Evolutionary conservation across 2,888 invertebrate genomes (phyloP).

Genomic region (Pristionchus entomophagus): DNA sequence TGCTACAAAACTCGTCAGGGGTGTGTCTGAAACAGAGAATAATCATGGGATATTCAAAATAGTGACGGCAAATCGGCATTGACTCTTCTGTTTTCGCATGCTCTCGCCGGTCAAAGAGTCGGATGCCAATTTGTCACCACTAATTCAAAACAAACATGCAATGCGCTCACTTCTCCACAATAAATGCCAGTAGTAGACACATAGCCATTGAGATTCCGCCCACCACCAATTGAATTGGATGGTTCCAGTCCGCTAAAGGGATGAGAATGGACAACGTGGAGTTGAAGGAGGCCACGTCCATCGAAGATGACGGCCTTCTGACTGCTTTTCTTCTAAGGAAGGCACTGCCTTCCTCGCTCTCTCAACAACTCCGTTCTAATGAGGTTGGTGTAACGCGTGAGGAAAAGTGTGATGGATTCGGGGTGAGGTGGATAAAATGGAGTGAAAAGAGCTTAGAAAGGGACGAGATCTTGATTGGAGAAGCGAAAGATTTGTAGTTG

Average conservation of each 20-base stretch:
- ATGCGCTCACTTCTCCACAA: neutral
- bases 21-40: neutral
- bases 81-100: too few species aligned
- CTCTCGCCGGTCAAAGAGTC: too few species aligned
- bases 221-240: neutral
- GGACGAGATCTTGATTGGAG: neutral
- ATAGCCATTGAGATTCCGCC: neutral
- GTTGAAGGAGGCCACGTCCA: neutral
- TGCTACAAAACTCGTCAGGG: neutral
- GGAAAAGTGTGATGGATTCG: neutral
- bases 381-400: neutral
- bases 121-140: too few species aligned
- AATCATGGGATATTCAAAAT: neutral
- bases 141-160: too few species aligned
- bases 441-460: neutral
- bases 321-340: too few species aligned
- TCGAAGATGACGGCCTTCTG: too few species aligned
- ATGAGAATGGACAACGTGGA: neutral
- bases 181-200: neutral
- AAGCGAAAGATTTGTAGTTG: neutral
- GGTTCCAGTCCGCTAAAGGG: neutral
- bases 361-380: neutral
- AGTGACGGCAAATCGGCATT: too few species aligned
- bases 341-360: too few species aligned
- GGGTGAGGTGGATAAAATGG: neutral